These are phyloP conservation scores for Hycleus cichorii DNA, from an alignment of 1,140 invertebrate species.

Conservation along the genomic window DNA sequence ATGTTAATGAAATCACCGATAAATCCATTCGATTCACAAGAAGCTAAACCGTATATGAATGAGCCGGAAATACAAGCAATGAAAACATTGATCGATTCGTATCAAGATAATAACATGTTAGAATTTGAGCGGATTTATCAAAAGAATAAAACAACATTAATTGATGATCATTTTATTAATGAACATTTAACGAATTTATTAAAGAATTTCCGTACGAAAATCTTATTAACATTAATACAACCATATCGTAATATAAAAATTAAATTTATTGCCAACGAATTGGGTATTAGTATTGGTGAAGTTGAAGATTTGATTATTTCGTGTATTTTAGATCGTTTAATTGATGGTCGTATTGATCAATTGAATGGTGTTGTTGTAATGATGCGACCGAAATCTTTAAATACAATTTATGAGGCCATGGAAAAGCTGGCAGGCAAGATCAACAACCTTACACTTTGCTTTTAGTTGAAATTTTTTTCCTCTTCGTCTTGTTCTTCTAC, in stretches of 20 bases:
- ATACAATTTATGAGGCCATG: constrained; percentile 78
- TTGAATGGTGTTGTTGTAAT: constrained; percentile 83
- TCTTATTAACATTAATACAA: constrained; percentile 92
- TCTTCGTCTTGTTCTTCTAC: too few relatives aligned
- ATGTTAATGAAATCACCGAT: constrained; percentile 99
- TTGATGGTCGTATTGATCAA: constrained; percentile 91
- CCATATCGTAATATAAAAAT: constrained; percentile 97
- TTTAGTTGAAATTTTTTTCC: too few relatives aligned
- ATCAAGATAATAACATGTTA: constrained; percentile 98
- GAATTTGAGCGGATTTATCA: constrained; percentile 95
- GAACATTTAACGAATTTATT: constrained; percentile 98
- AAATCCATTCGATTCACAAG: constrained; percentile 99
- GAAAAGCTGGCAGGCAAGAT: constrained; percentile 44
- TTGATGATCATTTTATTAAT: constrained; percentile 97
- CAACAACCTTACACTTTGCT: neutral
- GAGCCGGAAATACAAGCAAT: constrained; percentile 98
- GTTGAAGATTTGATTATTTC: constrained; percentile 94
- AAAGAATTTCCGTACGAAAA: constrained; percentile 91
- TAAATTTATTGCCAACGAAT: constrained; percentile 91
- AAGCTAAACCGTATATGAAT: constrained; percentile 98
- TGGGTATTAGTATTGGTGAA: constrained; percentile 91
- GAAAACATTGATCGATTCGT: constrained; percentile 95
- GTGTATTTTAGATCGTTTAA: constrained; percentile 50
- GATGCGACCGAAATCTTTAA: constrained; percentile 67
- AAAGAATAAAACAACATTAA: constrained; percentile 89